phyloP scores from a whole-genome alignment of 2,113 vertebrate genomes.

The Parus major region DNA sequence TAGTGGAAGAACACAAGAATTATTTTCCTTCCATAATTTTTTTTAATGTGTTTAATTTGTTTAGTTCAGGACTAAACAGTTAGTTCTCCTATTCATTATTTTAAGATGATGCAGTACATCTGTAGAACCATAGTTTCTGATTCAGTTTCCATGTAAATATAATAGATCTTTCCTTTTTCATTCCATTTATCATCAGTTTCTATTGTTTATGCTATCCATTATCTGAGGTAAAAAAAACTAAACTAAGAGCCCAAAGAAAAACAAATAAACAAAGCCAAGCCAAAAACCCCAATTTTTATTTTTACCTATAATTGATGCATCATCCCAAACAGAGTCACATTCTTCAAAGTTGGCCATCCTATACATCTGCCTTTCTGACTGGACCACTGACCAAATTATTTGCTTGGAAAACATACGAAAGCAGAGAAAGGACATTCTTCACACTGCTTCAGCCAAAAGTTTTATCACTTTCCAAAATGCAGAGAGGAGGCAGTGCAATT shows the following conservation, averaged over 20 bases:
- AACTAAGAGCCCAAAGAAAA: neutral
- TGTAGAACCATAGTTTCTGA: neutral
- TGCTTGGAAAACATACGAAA: neutral
- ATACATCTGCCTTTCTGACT: neutral
- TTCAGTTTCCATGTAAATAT: neutral
- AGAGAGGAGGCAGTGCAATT: neutral
- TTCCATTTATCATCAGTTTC: neutral
- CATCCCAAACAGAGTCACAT: neutral
- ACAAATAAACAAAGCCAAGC: fast-evolving
- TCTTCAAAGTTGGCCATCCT: neutral
- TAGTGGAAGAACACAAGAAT: neutral
- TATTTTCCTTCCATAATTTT: neutral
- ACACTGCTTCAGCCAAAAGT: neutral
- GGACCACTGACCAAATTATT: neutral
- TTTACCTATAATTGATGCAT: neutral
- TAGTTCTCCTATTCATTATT: neutral
- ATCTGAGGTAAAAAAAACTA: neutral
- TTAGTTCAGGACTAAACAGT: neutral
- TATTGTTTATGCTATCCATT: neutral
- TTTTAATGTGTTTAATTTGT: fast-evolving
- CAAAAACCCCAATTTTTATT: neutral
- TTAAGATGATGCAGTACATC: neutral
- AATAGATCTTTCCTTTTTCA: neutral
- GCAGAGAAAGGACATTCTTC: neutral
- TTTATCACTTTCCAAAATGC: neutral